phyloP scores from a whole-genome alignment of 1,140 invertebrate species.

The Phocides pigmalion region DNA sequence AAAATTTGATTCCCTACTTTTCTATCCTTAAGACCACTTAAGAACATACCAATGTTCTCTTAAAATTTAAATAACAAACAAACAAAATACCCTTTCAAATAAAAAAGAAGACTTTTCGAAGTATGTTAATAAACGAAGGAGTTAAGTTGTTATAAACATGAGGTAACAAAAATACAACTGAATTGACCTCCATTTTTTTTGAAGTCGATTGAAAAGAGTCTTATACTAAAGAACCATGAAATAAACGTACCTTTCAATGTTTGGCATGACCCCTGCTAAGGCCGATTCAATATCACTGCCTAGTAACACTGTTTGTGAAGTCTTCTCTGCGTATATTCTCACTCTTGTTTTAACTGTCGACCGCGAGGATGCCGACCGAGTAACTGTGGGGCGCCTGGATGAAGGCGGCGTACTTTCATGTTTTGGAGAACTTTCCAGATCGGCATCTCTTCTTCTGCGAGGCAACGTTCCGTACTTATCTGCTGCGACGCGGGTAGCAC shows the following conservation, averaged over 20 bases:
- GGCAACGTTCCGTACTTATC: conserved; percentile 91
- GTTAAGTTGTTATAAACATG: too few relatives aligned
- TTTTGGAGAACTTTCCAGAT: conserved; percentile 80
- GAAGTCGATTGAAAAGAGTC: not conserved
- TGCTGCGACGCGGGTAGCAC: conserved; percentile 83
- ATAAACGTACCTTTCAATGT: conserved; percentile 67
- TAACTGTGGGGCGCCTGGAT: conserved; percentile 70
- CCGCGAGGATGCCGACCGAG: conserved; percentile 84
- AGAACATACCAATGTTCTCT: too few relatives aligned
- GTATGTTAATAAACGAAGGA: too few relatives aligned
- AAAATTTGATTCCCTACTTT: too few relatives aligned
- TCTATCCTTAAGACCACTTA: too few relatives aligned
- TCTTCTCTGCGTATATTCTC: conserved; percentile 91
- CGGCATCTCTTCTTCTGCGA: conserved; percentile 86
- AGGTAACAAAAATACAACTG: too few relatives aligned
- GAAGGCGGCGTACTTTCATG: conserved; percentile 75
- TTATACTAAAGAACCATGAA: not conserved
- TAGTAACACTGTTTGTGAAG: conserved; percentile 89
- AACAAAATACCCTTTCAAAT: too few relatives aligned
- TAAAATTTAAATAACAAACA: too few relatives aligned
- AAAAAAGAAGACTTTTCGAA: too few relatives aligned
- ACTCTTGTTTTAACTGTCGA: conserved; percentile 83
- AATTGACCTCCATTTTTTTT: too few relatives aligned
- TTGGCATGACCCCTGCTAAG: conserved; percentile 85
- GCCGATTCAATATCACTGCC: conserved; percentile 88